Evolutionary conservation across 2,797 vertebrate species (phyloP).

Genomic region (Anisognathus igniventris): DNA sequence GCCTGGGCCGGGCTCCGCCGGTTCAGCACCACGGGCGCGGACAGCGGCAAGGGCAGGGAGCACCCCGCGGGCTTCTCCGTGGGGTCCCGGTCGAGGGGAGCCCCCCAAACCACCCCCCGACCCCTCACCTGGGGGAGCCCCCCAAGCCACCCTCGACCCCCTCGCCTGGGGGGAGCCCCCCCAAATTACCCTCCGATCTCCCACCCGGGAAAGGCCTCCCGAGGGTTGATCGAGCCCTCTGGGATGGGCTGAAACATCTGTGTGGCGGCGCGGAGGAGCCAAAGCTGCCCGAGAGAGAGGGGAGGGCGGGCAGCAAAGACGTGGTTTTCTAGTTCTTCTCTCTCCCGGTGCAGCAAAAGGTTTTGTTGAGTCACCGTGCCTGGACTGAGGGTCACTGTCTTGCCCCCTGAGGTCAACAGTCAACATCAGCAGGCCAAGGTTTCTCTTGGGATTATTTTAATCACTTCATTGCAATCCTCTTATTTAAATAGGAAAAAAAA

Average conservation of each 20-base stretch:
- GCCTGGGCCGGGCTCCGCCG: too few relatives aligned
- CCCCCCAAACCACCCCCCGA: too few relatives aligned
- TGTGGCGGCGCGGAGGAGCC: neutral
- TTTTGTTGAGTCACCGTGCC: neutral
- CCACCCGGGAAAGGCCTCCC: neutral
- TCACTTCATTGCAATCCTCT: neutral
- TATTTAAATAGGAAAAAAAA: neutral
- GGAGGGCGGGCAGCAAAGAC: rapidly evolving
- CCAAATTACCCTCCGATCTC: neutral
- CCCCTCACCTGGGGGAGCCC: rapidly evolving
- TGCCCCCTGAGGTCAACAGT: neutral
- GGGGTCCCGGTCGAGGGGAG: too few relatives aligned
- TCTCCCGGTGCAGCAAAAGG: neutral
- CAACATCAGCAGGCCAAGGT: neutral
- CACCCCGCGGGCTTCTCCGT: neutral
- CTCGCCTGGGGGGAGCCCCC: too few relatives aligned
- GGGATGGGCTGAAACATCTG: neutral
- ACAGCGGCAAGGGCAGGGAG: neutral
- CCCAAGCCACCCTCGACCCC: neutral
- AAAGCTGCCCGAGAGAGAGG: neutral
- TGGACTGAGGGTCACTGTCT: neutral
- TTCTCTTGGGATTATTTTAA: neutral
- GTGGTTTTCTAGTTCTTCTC: neutral
- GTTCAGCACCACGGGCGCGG: constrained; percentile 32
- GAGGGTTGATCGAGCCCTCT: neutral